These are phyloP conservation scores for Antitype chi DNA, from an alignment of 2,888 invertebrate species.

Conservation along the genomic window DNA sequence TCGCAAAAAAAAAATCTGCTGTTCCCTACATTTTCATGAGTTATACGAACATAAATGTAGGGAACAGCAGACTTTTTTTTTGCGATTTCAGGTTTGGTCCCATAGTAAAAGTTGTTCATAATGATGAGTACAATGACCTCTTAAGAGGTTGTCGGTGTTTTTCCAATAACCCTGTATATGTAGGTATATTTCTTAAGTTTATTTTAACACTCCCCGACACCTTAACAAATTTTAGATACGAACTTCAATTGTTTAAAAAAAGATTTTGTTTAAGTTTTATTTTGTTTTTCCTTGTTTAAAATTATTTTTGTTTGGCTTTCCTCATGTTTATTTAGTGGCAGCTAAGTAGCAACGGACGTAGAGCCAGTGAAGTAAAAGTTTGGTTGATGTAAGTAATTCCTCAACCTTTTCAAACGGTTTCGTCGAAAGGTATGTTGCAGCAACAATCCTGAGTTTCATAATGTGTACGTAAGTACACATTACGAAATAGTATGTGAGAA, in stretches of 20 bases:
- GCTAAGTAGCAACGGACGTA: neutral
- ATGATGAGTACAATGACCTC: too few relatives aligned
- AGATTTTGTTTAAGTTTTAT: neutral
- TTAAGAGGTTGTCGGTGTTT: too few relatives aligned
- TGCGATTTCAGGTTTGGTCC: too few relatives aligned
- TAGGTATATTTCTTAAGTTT: neutral
- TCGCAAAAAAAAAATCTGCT: too few relatives aligned
- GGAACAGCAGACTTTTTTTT: too few relatives aligned
- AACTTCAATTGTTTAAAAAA: too few relatives aligned
- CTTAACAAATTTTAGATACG: too few relatives aligned
- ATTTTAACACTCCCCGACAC: too few relatives aligned
- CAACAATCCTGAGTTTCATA: neutral
- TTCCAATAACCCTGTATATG: too few relatives aligned
- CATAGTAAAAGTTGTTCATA: too few relatives aligned
- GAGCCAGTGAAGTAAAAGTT: neutral
- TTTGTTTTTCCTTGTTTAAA: neutral
- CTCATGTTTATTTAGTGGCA: neutral
- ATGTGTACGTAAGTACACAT: neutral
- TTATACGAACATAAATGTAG: too few relatives aligned
- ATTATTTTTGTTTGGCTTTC: slow-evolving; percentile 4
- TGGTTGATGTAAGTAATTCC: neutral
- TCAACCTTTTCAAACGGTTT: neutral
- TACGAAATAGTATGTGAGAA: neutral
- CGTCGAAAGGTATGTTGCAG: slow-evolving; percentile 19
- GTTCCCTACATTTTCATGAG: too few relatives aligned